Base-by-base conservation (phyloP, 2,113 vertebrate genomes). In the Dermatemys mawii region DNA sequence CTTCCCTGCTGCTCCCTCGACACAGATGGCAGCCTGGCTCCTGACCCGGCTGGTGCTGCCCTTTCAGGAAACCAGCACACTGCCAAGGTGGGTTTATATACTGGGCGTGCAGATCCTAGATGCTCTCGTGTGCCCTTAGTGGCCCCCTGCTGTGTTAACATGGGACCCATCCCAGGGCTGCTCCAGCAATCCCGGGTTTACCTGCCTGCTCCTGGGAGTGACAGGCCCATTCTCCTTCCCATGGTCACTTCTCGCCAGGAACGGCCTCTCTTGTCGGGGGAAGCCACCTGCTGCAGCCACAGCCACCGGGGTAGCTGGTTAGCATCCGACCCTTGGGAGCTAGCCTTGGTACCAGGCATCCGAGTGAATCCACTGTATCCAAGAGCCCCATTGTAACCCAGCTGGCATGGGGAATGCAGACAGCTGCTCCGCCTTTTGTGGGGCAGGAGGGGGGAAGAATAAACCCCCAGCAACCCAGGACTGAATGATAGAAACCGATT, bases 401-500 rank as follows among this genome's bases (percentile, higher is more conserved):
- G 41, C 26, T 22, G 48, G 48, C 5, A 38, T 26, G 48, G 75
- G 63, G 44, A 32, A 35, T 27, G 38, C 11, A 27, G 41, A 24
- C 41, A 29, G 73, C 73, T 46, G 6, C 76, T 1, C 27, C 12
- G 84, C 78, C 88, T 76, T 85, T 46, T 2, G 41, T 76, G 80
- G 49, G n/a, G 8, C 53, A 6, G 1, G 0, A 1, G 57, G 0
- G 1, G 57, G 50, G 50, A n/a, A n/a, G 53, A 54, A n/a, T 73
- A 3, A 22, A 50, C 70, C 84, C 46, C 86, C 75, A 29, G 21
- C 50, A 4, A 92, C 0, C n/a, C 78, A 7, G 63, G 17, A 70
- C 93, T 96, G 94, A 88, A 95, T 93, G 73, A 91, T 11, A 90
- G 93, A 13, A 55, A 97, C 94, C 3, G 93, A 97, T 97, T 35